A percentile compares a stretch with the other conserved stretches of the same genome.
Conservation (phyloP, 2,113 vertebrate genomes). For the Aldabrachelys gigantea region DNA sequence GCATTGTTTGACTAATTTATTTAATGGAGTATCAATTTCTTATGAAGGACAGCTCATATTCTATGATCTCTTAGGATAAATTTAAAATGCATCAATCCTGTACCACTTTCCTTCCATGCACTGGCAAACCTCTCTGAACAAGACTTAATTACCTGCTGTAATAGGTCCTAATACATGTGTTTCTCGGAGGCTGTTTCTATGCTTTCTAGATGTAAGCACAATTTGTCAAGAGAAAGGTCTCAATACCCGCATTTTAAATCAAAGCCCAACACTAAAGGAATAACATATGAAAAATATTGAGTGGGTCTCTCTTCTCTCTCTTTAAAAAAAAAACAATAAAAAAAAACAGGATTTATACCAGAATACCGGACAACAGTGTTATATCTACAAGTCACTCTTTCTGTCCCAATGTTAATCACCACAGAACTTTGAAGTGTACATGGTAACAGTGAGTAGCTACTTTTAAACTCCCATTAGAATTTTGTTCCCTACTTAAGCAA, state of each 20-base stretch:
- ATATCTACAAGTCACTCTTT: neutral
- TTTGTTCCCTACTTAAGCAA: neutral
- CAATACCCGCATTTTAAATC: conserved; percentile 31
- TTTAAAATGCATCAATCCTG: neutral
- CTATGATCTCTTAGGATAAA: neutral
- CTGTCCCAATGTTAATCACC: neutral
- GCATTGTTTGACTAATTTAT: neutral
- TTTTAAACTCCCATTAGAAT: conserved; percentile 20
- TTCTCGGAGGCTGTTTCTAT: conserved; percentile 9
- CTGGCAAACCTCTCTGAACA: conserved; percentile 9
- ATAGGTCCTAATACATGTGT: neutral
- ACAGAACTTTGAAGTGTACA: neutral
- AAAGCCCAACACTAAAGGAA: neutral
- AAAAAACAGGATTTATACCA: neutral
- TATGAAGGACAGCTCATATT: conserved; percentile 9
- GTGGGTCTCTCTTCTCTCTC: neutral
- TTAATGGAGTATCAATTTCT: neutral
- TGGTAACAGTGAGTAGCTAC: neutral
- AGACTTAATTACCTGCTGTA: conserved; percentile 2
- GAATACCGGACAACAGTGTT: neutral
- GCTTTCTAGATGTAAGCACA: conserved; percentile 14
- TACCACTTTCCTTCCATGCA: neutral
- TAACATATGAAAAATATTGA: conserved; percentile 2
- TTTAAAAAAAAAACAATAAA: too few species aligned
- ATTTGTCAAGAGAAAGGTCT: conserved; percentile 1